phyloP scores from a whole-genome alignment of 2,797 vertebrate genomes.

The Artibeus lituratus region DNA sequence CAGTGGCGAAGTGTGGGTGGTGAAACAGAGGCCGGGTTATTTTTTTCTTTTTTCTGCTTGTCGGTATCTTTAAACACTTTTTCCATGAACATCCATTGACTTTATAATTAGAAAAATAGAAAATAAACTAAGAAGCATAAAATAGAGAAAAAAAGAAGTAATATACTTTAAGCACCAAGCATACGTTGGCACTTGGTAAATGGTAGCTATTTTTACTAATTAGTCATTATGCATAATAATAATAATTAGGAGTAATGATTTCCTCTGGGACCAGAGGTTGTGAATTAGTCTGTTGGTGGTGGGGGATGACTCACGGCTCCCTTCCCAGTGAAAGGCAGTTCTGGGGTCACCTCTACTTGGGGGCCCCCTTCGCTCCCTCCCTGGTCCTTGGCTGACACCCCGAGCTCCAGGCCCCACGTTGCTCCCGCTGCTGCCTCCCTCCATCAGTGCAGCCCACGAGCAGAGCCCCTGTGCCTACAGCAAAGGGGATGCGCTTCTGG shows the following conservation, averaged over 20 bases:
- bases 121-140: slow-evolving; percentile 54
- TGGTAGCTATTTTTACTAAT: slow-evolving; percentile 74
- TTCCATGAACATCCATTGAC: slow-evolving; percentile 41
- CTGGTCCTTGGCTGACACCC: not conserved
- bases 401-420: too few relatives aligned
- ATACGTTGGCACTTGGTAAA: slow-evolving; percentile 63
- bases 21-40: not conserved
- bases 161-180: slow-evolving; percentile 44
- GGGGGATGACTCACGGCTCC: slow-evolving; percentile 24
- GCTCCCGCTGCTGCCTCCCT: rapidly evolving
- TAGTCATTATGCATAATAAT: slow-evolving; percentile 74
- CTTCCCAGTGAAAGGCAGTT: not conserved
- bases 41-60: not conserved
- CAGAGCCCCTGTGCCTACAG: rapidly evolving
- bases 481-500: not conserved
- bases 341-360: not conserved
- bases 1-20: not conserved
- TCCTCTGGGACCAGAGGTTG: slow-evolving; percentile 63
- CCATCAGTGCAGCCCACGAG: rapidly evolving
- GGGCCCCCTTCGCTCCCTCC: not conserved
- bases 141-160: slow-evolving; percentile 3
- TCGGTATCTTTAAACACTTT: not conserved
- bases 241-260: slow-evolving; percentile 65
- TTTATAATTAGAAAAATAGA: slow-evolving; percentile 60
- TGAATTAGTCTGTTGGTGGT: slow-evolving; percentile 35